Evolutionary conservation across 2,888 invertebrate genomes (phyloP).

Genomic region (Cephus spinipes): DNA sequence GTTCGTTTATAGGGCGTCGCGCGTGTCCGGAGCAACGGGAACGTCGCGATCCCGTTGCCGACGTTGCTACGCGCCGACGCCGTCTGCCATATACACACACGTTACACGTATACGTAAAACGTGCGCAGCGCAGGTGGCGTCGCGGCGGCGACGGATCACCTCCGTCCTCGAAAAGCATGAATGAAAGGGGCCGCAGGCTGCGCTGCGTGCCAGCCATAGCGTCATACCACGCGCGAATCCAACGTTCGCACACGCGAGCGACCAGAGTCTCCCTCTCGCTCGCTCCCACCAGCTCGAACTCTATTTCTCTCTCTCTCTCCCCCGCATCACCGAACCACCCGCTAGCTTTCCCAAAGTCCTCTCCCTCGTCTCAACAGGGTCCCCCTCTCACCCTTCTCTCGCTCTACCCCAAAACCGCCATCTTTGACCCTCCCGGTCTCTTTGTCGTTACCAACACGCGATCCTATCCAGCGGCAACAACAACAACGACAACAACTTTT

Average conservation of each 20-base stretch:
- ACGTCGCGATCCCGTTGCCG: constrained; percentile 14
- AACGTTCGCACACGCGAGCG: constrained; percentile 1
- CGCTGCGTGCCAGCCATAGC: constrained; percentile 6
- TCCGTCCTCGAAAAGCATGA: constrained; percentile 54
- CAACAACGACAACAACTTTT: not conserved
- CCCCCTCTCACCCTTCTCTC: not conserved
- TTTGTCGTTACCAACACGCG: not conserved
- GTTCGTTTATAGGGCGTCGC: not conserved
- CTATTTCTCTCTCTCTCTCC: not conserved
- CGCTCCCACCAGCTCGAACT: not conserved
- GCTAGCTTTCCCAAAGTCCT: not conserved
- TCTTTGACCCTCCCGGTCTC: not conserved
- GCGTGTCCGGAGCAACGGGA: constrained; percentile 6
- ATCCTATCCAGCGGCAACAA: not conserved
- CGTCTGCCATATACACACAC: not conserved
- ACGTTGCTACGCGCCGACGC: constrained; percentile 17
- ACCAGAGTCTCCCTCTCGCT: not conserved
- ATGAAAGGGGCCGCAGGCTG: constrained; percentile 47
- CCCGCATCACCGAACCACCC: not conserved
- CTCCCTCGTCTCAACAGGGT: not conserved
- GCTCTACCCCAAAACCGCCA: not conserved
- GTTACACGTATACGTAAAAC: not conserved
- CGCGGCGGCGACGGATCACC: constrained; percentile 35
- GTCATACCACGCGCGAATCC: constrained; percentile 1
- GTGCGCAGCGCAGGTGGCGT: constrained; percentile 35